Base-by-base conservation (phyloP, 2,113 vertebrate genomes). In the Psephotus haematonotus region DNA sequence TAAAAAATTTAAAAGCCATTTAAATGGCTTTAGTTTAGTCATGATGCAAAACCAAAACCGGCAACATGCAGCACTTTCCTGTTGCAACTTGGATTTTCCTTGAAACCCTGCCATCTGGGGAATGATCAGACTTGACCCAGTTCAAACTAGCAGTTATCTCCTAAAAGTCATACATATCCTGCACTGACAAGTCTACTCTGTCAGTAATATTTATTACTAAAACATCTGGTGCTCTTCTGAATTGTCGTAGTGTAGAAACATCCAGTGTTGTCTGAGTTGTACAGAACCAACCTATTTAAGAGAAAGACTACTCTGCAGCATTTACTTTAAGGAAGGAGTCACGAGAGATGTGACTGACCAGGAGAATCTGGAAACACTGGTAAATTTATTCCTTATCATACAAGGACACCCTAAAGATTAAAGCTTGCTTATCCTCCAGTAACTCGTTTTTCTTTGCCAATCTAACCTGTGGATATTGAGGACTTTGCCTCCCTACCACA, bases 1-100 rank as follows among this genome's bases (percentile, higher is more conserved):
- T 37, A 7, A 37, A 17, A 43, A 43, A 17, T 43, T 43, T 43
- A 43, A 43, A 43, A 43, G 43, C 16, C 43, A 43, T 17, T 43
- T 43, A 43, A 43, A 43, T 43, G 43, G 52, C 37, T 41, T 53
- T 49, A 50, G 31, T 17, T 84, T 69, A 77, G 60, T 29, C 75
- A 83, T 2, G 15, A 90, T 27, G 35, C 31, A 84, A 84, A 96
- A 75, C 37, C 53, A 84, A 53, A 79, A 33, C 12, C 1, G 46
- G 43, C 25, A 31, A 63, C 44, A 46, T 46, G 44, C 44, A 91
- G 47, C 50, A 71, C 29, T 64, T 71, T 50, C 83, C 65, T 86
- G 74, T 71, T 89, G 35, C 70, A 76, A 71, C 90, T n/a, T 72
- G 78, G 69, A 82, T 82, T 91, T 76, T 87, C 62, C 91, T 89